These are phyloP conservation scores for Rhagologus leucostigma DNA, from an alignment of 2,113 vertebrate species.

Conservation along the genomic window DNA sequence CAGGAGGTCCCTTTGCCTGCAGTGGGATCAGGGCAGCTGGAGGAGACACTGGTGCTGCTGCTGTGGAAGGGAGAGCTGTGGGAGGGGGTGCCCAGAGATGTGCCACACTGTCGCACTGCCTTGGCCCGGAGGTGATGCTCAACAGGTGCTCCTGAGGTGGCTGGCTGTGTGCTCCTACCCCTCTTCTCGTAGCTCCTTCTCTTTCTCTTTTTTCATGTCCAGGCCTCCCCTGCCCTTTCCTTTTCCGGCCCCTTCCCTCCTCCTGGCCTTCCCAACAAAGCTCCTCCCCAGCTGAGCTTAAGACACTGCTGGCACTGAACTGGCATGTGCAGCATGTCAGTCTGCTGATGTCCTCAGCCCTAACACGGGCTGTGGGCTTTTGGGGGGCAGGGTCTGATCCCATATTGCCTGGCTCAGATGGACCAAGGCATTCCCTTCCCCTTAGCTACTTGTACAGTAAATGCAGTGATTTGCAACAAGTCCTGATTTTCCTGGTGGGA, in stretches of 20 bases:
- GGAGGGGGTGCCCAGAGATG: background rate
- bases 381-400: background rate
- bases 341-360: background rate
- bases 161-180: background rate
- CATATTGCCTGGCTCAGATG: background rate
- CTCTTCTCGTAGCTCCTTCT: background rate
- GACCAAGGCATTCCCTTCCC: background rate
- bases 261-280: background rate
- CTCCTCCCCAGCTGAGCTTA: background rate
- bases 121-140: fast-evolving
- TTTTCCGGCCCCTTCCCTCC: background rate
- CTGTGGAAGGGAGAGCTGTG: background rate
- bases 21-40: background rate
- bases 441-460: background rate
- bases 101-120: background rate
- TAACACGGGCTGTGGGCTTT: fast-evolving
- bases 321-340: background rate
- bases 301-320: background rate
- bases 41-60: background rate
- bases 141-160: fast-evolving
- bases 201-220: background rate
- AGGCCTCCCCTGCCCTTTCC: background rate
- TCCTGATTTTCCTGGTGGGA: background rate
- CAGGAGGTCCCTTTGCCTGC: background rate
- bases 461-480: background rate